phyloP scores from a whole-genome alignment of 2,113 vertebrate genomes.

The Daubentonia madagascariensis region DNA sequence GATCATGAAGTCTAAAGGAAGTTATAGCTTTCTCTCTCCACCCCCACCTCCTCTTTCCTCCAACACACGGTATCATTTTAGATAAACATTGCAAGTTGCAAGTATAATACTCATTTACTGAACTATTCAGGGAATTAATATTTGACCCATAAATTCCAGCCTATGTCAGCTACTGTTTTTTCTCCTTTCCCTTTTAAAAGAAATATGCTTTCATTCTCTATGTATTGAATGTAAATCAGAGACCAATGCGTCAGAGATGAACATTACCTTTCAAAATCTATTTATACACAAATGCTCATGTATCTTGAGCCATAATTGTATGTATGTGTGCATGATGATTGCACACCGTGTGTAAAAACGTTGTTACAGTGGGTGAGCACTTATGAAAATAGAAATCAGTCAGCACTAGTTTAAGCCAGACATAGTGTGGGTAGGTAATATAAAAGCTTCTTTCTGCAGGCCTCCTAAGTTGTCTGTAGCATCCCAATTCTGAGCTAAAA shows the following conservation, averaged over 20 bases:
- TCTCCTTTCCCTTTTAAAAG: slow-evolving; percentile 22
- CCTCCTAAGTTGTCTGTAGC: slow-evolving; percentile 63
- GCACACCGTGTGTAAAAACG: slow-evolving; percentile 15
- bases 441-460: slow-evolving; percentile 52
- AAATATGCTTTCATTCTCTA: slow-evolving; percentile 57
- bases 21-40: not conserved
- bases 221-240: slow-evolving; percentile 57
- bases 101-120: slow-evolving; percentile 46
- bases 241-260: slow-evolving; percentile 41
- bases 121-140: slow-evolving; percentile 70
- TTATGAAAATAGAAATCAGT: slow-evolving; percentile 63
- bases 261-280: slow-evolving; percentile 50
- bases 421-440: slow-evolving; percentile 41
- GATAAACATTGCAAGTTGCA: slow-evolving; percentile 54
- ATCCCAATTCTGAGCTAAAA: slow-evolving; percentile 71
- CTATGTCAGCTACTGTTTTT: slow-evolving; percentile 31
- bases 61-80: slow-evolving; percentile 41
- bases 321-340: slow-evolving; percentile 30
- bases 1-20: slow-evolving; percentile 45
- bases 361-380: slow-evolving; percentile 49
- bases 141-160: slow-evolving; percentile 64
- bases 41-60: not conserved
- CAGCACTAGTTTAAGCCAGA: slow-evolving; percentile 55
- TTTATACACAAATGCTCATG: slow-evolving; percentile 46
- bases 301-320: slow-evolving; percentile 19